Conservation (phyloP, 2,888 invertebrate genomes). For the Trichopoda pennipes region DNA sequence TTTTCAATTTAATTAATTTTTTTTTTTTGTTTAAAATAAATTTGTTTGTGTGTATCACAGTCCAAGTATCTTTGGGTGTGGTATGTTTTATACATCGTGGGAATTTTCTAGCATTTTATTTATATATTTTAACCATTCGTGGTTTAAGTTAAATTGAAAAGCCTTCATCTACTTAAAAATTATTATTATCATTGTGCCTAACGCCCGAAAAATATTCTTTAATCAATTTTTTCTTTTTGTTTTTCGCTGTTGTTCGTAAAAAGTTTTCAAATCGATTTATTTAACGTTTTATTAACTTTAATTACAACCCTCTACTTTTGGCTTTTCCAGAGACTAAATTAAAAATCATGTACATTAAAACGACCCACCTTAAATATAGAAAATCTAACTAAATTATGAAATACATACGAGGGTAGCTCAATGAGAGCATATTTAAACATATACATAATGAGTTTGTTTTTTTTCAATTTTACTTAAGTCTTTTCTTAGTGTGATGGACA, state of each 20-base stretch:
- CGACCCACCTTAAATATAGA: constrained; percentile 53
- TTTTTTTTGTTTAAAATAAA: neutral
- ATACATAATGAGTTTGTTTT: too few species aligned
- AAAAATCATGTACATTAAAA: constrained; percentile 32
- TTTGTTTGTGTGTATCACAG: constrained; percentile 13
- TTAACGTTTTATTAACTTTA: constrained; percentile 46
- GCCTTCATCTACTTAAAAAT: neutral
- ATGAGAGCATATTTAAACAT: too few species aligned
- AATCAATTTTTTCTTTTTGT: neutral
- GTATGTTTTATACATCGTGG: constrained; percentile 16
- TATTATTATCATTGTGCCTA: neutral
- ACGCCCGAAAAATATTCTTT: constrained; percentile 37
- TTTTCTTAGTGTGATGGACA: too few species aligned
- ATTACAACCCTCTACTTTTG: constrained; percentile 37
- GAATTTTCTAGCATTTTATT: constrained; percentile 34
- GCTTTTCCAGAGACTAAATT: constrained; percentile 4
- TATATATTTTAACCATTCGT: neutral
- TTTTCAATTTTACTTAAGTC: too few species aligned
- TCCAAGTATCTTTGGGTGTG: constrained; percentile 41
- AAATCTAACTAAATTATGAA: constrained; percentile 9
- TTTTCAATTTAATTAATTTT: neutral
- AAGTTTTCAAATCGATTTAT: constrained; percentile 47
- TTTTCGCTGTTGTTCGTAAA: neutral
- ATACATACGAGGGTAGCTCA: neutral
- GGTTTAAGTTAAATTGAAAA: neutral